Percentiles rank a stretch among this genome's conserved stretches.
Conservation (phyloP, 2,113 vertebrate genomes). For the Triplophysa siluroides region DNA sequence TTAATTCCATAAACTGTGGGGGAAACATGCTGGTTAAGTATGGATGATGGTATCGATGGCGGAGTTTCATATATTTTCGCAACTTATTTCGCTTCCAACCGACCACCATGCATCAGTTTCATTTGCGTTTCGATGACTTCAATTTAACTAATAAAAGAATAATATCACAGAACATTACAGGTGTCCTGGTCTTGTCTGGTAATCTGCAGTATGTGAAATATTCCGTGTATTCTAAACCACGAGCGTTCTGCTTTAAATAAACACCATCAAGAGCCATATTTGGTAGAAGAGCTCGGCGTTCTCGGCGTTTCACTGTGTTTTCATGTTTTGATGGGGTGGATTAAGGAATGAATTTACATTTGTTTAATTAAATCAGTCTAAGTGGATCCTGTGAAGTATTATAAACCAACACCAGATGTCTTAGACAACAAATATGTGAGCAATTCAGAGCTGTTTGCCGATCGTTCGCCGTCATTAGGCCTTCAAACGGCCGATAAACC, state of each 20-base stretch:
- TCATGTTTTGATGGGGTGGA: conserved; percentile 20
- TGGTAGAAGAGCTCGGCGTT: conserved; percentile 31
- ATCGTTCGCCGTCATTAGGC: conserved; percentile 42
- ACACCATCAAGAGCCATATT: conserved; percentile 40
- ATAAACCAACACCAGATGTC: conserved; percentile 54
- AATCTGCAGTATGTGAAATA: conserved; percentile 42
- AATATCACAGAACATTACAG: too few species aligned
- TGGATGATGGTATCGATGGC: too few species aligned
- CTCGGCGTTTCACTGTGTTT: conserved; percentile 16
- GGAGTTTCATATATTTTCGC: too few species aligned
- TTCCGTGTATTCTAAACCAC: conserved; percentile 43
- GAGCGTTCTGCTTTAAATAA: conserved; percentile 31
- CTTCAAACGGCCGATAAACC: conserved; percentile 42
- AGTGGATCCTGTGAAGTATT: conserved; percentile 33
- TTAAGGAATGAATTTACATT: conserved; percentile 45
- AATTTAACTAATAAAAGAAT: too few species aligned
- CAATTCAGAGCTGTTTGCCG: conserved; percentile 39
- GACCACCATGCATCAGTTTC: too few species aligned
- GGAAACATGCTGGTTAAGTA: too few species aligned
- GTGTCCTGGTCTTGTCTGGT: too few species aligned
- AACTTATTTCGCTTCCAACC: too few species aligned
- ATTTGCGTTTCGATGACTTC: too few species aligned
- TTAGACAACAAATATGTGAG: conserved; percentile 50
- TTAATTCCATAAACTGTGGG: too few species aligned
- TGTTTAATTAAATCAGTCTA: conserved; percentile 47